A percentile compares a stretch with the other conserved stretches of the same genome.
These are phyloP conservation scores for Leucophenga montana DNA, from an alignment of 2,888 invertebrate species.

Conservation along the genomic window DNA sequence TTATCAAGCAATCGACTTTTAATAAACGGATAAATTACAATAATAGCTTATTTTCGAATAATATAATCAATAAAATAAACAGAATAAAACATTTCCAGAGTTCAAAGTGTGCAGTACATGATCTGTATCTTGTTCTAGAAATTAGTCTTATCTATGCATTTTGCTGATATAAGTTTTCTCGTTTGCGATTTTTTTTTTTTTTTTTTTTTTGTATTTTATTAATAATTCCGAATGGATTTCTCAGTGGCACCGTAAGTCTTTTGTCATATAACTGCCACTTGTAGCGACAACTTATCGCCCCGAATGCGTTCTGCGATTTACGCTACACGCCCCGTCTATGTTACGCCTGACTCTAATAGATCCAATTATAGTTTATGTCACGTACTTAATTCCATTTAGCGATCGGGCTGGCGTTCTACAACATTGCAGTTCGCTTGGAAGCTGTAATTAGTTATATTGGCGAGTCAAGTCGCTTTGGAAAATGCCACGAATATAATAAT, in stretches of 20 bases:
- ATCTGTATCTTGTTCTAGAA: too few species aligned
- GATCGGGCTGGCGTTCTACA: slow-evolving; percentile 6
- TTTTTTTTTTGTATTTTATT: too few species aligned
- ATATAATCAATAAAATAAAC: too few species aligned
- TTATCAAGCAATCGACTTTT: too few species aligned
- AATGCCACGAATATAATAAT: slow-evolving; percentile 2
- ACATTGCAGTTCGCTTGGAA: not conserved
- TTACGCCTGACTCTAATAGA: slow-evolving; percentile 48
- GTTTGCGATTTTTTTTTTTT: not conserved
- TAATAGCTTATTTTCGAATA: too few species aligned
- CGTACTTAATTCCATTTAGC: slow-evolving; percentile 64
- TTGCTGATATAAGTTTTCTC: not conserved
- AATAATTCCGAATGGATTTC: too few species aligned
- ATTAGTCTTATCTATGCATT: not conserved
- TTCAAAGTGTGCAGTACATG: too few species aligned
- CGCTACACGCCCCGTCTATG: not conserved
- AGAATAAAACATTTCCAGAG: too few species aligned
- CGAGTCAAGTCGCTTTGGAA: not conserved
- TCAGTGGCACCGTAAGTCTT: not conserved
- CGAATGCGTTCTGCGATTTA: too few species aligned
- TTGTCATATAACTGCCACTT: not conserved
- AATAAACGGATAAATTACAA: too few species aligned
- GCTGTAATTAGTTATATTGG: not conserved
- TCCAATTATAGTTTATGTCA: slow-evolving; percentile 65
- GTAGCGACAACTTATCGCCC: slow-evolving; percentile 18